Percentiles rank a stretch among this genome's conserved stretches.
phyloP scores from a whole-genome alignment of 2,797 vertebrate genomes.

The Spinus pinus region DNA sequence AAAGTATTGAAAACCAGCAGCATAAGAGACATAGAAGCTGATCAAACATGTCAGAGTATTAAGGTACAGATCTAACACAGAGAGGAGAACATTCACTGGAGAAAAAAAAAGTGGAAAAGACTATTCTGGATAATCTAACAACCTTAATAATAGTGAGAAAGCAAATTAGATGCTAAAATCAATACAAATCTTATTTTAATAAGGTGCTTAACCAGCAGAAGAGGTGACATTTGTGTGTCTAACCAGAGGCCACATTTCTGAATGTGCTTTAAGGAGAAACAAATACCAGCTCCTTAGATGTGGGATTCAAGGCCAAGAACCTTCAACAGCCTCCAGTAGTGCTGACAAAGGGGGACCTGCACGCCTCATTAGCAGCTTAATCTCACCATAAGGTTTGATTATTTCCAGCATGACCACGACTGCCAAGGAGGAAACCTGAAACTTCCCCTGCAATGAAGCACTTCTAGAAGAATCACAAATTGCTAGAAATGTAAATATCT shows the following conservation, averaged over 20 bases:
- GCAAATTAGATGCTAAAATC: background rate
- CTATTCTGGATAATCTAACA: background rate
- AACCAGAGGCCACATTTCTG: background rate
- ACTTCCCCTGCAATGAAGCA: background rate
- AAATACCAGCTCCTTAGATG: conserved; percentile 16
- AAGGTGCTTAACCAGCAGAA: background rate
- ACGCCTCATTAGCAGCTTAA: conserved; percentile 52
- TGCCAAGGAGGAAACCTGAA: background rate
- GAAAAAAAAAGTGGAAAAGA: background rate
- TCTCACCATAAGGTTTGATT: conserved; percentile 32
- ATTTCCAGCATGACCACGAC: background rate
- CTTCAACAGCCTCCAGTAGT: background rate
- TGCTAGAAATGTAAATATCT: background rate
- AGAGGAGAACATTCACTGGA: background rate
- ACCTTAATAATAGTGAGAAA: background rate
- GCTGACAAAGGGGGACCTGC: conserved; percentile 32
- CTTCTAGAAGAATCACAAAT: background rate
- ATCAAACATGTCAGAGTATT: background rate
- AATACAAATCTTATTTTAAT: background rate
- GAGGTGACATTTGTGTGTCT: background rate
- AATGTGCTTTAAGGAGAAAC: background rate
- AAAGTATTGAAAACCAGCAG: background rate
- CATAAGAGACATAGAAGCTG: background rate
- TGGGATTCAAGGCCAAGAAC: conserved; percentile 23
- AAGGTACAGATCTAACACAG: background rate